Evolutionary conservation across 2,797 vertebrate genomes (phyloP).

Genomic region (Helarctos malayanus): DNA sequence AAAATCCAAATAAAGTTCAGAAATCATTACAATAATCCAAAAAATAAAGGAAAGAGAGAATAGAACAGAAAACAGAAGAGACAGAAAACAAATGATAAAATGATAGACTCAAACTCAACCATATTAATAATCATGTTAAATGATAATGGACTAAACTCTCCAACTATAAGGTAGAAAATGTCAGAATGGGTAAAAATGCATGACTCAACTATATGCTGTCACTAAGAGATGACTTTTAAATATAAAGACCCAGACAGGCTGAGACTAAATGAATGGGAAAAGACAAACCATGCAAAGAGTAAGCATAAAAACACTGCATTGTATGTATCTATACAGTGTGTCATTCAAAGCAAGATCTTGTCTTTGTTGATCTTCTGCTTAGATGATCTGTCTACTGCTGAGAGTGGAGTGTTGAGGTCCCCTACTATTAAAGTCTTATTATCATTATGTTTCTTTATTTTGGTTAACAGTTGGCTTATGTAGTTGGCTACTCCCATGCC

Average conservation of each 20-base stretch:
- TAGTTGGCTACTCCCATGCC: too few relatives aligned
- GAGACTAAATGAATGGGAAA: slow-evolving; percentile 36
- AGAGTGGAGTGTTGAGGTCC: too few relatives aligned
- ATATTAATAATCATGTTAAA: slow-evolving; percentile 6
- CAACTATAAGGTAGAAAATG: background rate
- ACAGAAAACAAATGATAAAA: slow-evolving; percentile 11
- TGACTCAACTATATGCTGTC: background rate
- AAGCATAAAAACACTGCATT: background rate
- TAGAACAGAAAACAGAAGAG: background rate
- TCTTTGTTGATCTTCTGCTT: too few relatives aligned
- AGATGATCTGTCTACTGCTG: too few relatives aligned
- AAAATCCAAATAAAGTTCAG: slow-evolving; percentile 27
- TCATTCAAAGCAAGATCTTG: too few relatives aligned
- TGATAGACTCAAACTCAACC: background rate
- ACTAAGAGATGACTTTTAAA: background rate
- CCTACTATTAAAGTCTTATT: too few relatives aligned
- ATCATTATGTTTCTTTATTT: too few relatives aligned
- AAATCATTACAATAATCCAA: background rate
- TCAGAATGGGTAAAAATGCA: slow-evolving; percentile 28
- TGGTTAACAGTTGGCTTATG: too few relatives aligned
- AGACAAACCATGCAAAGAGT: background rate
- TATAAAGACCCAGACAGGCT: background rate
- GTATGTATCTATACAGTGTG: too few relatives aligned
- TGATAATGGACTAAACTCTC: background rate
- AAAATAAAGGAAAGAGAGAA: background rate